Evolutionary conservation across 2,888 invertebrate genomes (phyloP), one percentile per base, ranked within the genome.

Genomic region (Drosophila prolongata): DNA sequence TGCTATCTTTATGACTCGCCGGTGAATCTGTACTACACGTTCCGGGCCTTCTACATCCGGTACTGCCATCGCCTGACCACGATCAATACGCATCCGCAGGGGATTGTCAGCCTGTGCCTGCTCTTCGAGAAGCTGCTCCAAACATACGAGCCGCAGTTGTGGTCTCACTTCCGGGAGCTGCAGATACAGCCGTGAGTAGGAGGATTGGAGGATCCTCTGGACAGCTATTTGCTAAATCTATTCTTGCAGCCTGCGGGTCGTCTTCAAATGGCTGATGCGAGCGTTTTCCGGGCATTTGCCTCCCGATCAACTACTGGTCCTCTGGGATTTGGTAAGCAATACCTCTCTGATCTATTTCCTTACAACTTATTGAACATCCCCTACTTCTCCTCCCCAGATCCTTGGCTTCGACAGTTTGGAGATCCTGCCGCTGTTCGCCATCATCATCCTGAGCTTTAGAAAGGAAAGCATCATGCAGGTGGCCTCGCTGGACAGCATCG

Each of bases 191-290:
- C 98, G 98, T 98, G 93, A 95, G 96, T 95, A 71, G 3, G 13
- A n/a, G n/a, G 9, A 27, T 19, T 6, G 0, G 6, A 2, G 0
- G 3, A 1, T 11, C 11, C 1, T n/a, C 3, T 3, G 0, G n/a
- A 6, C 6, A 6, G n/a, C 14, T 27, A 34, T 34, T 55, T 27
- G 13, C 14, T 27, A 13, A 5, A 42, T 8, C 2, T 16, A 13
- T 67, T 19, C 19, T 87, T 90, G 73, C 84, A 98, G 98, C 3
- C 94, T 98, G 58, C 94, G 96, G 86, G 95, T 98, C 30, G 97
- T 98, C 1, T 98, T 98, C 91, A 98, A 98, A 92, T 99, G 99
- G 98, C 92, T 99, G 49, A 98, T 99, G 95, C 94, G 98, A 75
- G 98, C 97, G 1, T 99, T 98, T 91, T 98, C 98, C 85, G 99